Conservation (phyloP, 2,113 vertebrate species). For the Psettodes erumei region DNA sequence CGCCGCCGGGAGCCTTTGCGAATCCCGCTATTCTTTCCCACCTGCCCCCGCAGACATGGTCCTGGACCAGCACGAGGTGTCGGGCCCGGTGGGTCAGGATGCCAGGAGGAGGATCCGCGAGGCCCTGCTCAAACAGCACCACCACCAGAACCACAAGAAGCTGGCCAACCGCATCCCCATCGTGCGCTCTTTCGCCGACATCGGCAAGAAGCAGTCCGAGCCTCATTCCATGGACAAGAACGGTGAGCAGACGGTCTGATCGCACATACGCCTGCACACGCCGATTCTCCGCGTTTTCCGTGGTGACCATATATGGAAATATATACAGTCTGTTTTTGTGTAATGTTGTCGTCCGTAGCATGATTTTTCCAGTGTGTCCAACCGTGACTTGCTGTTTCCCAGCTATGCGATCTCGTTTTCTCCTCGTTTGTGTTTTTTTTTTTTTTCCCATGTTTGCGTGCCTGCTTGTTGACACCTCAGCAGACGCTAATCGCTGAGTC, state of each 20-base stretch:
- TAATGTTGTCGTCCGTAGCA: conserved; percentile 31
- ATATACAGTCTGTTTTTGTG: conserved; percentile 9
- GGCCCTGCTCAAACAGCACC: conserved; percentile 95
- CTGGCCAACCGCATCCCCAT: conserved; percentile 98
- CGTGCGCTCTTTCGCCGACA: conserved; percentile 97
- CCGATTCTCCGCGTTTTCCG: conserved; percentile 4
- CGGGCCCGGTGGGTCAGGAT: conserved; percentile 91
- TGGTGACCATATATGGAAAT: conserved; percentile 8
- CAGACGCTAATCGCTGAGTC: not conserved
- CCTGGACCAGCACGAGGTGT: conserved; percentile 93
- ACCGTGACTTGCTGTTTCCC: conserved; percentile 46
- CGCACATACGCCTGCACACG: not conserved
- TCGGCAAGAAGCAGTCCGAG: conserved; percentile 98
- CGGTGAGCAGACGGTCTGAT: conserved; percentile 82
- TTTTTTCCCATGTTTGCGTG: conserved; percentile 66
- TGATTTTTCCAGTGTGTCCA: conserved; percentile 32
- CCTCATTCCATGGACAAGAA: conserved; percentile 99
- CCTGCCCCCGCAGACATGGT: conserved; percentile 96
- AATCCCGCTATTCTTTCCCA: no score
- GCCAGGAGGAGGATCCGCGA: conserved; percentile 92
- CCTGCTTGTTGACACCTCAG: conserved; percentile 27
- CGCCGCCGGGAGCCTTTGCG: conserved; percentile 12
- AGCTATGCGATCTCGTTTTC: conserved; percentile 77
- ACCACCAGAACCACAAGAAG: conserved; percentile 99
- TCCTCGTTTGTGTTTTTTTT: conserved; percentile 72